These are phyloP conservation scores for Astreopora myriophthalma DNA, from an alignment of 64 coral and sea anemone species.

Conservation along the genomic window DNA sequence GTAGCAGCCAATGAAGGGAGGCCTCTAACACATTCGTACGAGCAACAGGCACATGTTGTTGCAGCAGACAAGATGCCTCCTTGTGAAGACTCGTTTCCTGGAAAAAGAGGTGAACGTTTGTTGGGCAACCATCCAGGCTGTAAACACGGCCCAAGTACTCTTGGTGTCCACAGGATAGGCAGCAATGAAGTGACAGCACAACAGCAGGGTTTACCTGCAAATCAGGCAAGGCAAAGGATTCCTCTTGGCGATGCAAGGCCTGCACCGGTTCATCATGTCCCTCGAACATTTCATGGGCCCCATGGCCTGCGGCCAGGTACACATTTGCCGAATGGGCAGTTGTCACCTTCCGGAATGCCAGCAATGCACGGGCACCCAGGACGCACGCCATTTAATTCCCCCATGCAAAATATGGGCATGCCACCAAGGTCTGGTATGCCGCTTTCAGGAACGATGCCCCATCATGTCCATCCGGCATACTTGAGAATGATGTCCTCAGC, in stretches of 20 bases:
- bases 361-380: conserved; percentile 32
- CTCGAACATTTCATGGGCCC: not conserved
- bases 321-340: conserved; percentile 6
- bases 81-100: not conserved
- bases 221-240: not conserved
- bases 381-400: conserved; percentile 52
- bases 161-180: not conserved
- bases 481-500: conserved; percentile 55
- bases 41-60: conserved; percentile 1
- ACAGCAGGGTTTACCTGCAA: not conserved
- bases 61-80: not conserved
- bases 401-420: conserved; percentile 25
- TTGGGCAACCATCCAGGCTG: not conserved
- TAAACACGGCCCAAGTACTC: not conserved
- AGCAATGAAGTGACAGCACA: not conserved
- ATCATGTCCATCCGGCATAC: conserved; percentile 14
- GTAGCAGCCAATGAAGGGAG: conserved; percentile 22
- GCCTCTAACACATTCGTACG: conserved; percentile 18
- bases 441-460: conserved; percentile 45
- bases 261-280: not conserved
- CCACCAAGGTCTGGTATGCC: not conserved
- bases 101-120: not conserved
- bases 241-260: conserved; percentile 6
- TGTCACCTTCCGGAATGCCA: conserved; percentile 42
- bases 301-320: not conserved